phyloP scores from a whole-genome alignment of 2,113 vertebrate species.

The Nibea coibor region DNA sequence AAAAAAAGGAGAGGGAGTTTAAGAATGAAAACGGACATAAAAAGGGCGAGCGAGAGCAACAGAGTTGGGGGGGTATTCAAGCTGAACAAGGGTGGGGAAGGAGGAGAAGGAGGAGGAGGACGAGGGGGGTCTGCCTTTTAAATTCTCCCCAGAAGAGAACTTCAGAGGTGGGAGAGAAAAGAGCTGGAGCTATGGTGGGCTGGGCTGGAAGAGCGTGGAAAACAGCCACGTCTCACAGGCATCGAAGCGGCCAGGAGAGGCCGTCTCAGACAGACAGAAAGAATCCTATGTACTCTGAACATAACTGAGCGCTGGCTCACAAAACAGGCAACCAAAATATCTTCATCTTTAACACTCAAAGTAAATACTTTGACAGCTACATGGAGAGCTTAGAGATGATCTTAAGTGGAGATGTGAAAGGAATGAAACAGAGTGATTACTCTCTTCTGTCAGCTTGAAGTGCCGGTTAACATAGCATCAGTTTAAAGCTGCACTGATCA shows the following conservation, averaged over 20 bases:
- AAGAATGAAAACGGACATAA: constrained; percentile 64
- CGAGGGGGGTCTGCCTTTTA: constrained; percentile 69
- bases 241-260: constrained; percentile 62
- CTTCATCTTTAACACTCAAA: constrained; percentile 11
- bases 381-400: neutral
- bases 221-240: constrained; percentile 83
- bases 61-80: constrained; percentile 28
- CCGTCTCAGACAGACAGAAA: constrained; percentile 59
- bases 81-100: constrained; percentile 59
- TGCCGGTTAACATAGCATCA: neutral
- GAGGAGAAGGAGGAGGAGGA: constrained; percentile 30
- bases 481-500: neutral
- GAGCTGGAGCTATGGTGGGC: constrained; percentile 56
- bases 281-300: constrained; percentile 52
- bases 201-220: constrained; percentile 74
- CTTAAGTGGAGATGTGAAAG: neutral
- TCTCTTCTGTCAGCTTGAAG: neutral
- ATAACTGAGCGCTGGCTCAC: constrained; percentile 35
- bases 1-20: constrained; percentile 39
- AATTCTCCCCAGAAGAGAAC: constrained; percentile 71
- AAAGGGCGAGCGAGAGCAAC: constrained; percentile 30
- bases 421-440: neutral
- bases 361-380: constrained; percentile 6
- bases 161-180: constrained; percentile 59
- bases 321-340: constrained; percentile 17